Evolutionary conservation across 2,888 invertebrate genomes (phyloP).

Genomic region (Drosophila meridionalis): DNA sequence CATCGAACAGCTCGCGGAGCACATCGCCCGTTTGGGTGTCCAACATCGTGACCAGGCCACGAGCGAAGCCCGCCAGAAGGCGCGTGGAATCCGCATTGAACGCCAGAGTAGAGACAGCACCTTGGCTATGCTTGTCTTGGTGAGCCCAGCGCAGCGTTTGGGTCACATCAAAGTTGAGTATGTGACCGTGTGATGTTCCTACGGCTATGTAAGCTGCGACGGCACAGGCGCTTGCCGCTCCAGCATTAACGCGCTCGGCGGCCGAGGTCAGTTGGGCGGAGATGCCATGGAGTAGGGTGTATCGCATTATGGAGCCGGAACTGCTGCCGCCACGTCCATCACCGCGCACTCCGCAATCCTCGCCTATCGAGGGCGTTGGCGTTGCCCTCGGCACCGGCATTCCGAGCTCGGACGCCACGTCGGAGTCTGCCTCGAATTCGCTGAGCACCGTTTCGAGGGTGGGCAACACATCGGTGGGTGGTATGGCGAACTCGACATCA

Average conservation of each 20-base stretch:
- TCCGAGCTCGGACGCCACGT: conserved; percentile 85
- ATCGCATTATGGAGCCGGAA: conserved; percentile 89
- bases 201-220: conserved; percentile 93
- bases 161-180: conserved; percentile 93
- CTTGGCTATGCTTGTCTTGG: conserved; percentile 88
- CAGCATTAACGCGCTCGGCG: conserved; percentile 94
- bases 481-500: conserved; percentile 92
- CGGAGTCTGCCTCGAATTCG: conserved; percentile 89
- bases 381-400: conserved; percentile 82
- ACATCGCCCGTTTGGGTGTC: conserved; percentile 93
- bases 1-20: conserved; percentile 90
- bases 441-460: conserved; percentile 93
- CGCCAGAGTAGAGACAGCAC: conserved; percentile 92
- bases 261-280: conserved; percentile 95
- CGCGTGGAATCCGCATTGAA: conserved; percentile 95
- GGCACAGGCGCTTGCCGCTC: conserved; percentile 93
- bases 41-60: conserved; percentile 96
- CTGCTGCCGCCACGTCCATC: conserved; percentile 74
- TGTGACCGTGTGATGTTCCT: conserved; percentile 97
- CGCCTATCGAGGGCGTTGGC: conserved; percentile 84
- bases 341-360: conserved; percentile 85
- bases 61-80: conserved; percentile 90
- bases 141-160: conserved; percentile 96
- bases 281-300: conserved; percentile 93
- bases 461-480: conserved; percentile 89